Evolutionary conservation across 2,888 invertebrate genomes (phyloP).

Genomic region (Argyresthia goedartella): DNA sequence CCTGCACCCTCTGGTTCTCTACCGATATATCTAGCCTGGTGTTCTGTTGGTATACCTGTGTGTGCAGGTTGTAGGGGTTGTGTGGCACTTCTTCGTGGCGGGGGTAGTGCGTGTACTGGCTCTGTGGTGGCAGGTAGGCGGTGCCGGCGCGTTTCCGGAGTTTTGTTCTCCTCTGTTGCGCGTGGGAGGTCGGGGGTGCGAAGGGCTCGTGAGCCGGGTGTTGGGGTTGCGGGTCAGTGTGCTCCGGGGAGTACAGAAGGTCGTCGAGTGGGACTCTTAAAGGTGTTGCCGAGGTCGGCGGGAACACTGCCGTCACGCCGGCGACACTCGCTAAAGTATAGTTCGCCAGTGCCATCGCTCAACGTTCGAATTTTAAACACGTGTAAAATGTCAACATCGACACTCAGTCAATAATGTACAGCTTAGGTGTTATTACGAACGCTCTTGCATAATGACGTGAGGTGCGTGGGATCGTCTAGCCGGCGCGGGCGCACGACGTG

Average conservation of each 20-base stretch:
- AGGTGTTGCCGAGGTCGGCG: conserved; percentile 39
- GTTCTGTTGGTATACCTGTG: conserved; percentile 52
- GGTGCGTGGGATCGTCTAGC: conserved; percentile 33
- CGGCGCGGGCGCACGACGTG: conserved; percentile 14
- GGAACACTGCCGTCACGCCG: conserved; percentile 43
- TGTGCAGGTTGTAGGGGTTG: conserved; percentile 49
- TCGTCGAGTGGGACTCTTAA: conserved; percentile 47
- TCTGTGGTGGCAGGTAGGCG: conserved; percentile 53
- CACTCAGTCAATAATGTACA: conserved; percentile 30
- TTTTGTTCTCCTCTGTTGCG: conserved; percentile 38
- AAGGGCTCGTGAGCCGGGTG: conserved; percentile 40
- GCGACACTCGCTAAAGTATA: conserved; percentile 46
- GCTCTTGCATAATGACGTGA: conserved; percentile 42
- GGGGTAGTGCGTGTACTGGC: conserved; percentile 54
- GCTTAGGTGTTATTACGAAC: conserved; percentile 29
- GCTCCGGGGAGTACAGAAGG: conserved; percentile 52
- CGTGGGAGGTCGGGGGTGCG: conserved; percentile 30
- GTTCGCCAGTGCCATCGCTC: conserved; percentile 59
- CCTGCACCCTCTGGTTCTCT: conserved; percentile 52
- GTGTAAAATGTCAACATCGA: conserved; percentile 34
- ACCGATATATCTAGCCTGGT: conserved; percentile 46
- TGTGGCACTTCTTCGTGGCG: conserved; percentile 40
- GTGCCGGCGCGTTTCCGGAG: conserved; percentile 59
- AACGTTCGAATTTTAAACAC: conserved; percentile 38
- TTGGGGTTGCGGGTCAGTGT: conserved; percentile 28